A percentile compares a stretch with the other conserved stretches of the same genome.
Conservation (phyloP, 2,888 invertebrate species). For the Marronus borbonicus region DNA sequence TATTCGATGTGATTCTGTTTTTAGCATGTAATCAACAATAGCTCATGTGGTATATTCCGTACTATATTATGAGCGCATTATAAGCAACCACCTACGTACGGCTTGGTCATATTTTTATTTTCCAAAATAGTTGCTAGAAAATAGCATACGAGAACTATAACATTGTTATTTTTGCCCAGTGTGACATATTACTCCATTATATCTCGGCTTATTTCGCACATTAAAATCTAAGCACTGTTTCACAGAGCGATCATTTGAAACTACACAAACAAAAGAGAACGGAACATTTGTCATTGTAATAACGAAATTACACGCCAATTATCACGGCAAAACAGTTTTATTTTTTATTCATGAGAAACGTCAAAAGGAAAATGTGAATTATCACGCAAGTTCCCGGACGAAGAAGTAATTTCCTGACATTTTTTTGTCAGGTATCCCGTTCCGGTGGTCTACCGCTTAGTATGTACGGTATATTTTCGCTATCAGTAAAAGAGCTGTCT, state of each 20-base stretch:
- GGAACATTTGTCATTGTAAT: neutral
- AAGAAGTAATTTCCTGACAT: conserved; percentile 13
- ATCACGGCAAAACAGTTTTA: conserved; percentile 1
- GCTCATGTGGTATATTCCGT: too few relatives aligned
- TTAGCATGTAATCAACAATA: too few relatives aligned
- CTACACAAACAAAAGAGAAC: neutral
- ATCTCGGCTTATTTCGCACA: neutral
- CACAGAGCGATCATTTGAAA: neutral
- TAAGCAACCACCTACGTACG: too few relatives aligned
- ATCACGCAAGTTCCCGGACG: neutral
- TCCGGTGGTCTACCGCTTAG: neutral
- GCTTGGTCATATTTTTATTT: neutral
- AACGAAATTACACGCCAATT: conserved; percentile 17
- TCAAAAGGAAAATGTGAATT: neutral
- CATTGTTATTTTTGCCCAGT: neutral
- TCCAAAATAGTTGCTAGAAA: neutral
- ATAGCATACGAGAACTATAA: neutral
- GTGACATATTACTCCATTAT: neutral
- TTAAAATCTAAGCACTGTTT: neutral
- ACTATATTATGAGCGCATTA: too few relatives aligned
- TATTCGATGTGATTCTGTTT: too few relatives aligned
- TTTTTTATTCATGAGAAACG: conserved; percentile 14
- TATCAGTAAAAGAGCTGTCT: neutral
- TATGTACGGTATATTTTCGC: conserved; percentile 5
- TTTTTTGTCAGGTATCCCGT: neutral